phyloP scores from a whole-genome alignment of 2,888 invertebrate species.

The Sesia apiformis region DNA sequence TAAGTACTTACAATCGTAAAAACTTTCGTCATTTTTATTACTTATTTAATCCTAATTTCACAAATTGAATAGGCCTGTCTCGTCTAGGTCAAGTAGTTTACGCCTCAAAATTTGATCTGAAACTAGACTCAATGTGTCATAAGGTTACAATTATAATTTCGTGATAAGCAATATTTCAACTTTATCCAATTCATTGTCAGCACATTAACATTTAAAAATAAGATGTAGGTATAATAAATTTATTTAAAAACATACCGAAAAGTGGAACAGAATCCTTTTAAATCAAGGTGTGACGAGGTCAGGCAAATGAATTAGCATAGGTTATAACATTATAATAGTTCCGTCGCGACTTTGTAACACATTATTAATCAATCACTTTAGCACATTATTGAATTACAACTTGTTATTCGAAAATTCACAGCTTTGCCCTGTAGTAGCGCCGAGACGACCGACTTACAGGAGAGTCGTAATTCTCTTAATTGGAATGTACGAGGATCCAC shows the following conservation, averaged over 20 bases:
- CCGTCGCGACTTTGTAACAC: constrained; percentile 22
- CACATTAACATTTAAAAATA: constrained; percentile 59
- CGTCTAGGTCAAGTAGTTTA: background rate
- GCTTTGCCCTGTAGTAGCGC: background rate
- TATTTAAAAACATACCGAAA: constrained; percentile 53
- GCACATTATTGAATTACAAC: constrained; percentile 12
- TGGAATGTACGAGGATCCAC: constrained; percentile 40
- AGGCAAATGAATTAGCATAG: constrained; percentile 49
- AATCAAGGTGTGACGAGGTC: constrained; percentile 60
- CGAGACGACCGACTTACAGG: constrained; percentile 50
- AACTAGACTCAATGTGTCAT: constrained; percentile 51
- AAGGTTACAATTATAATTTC: constrained; percentile 6
- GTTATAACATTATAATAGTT: constrained; percentile 38
- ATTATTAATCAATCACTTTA: constrained; percentile 27
- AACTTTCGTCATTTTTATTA: background rate
- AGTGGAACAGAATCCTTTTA: constrained; percentile 52
- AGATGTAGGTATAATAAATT: constrained; percentile 42
- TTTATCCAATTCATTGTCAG: constrained; percentile 51
- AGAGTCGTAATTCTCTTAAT: constrained; percentile 46
- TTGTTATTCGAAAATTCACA: constrained; percentile 1
- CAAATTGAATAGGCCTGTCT: too few species aligned
- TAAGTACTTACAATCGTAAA: background rate
- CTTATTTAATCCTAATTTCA: background rate
- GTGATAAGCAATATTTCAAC: constrained; percentile 35
- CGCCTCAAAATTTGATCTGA: constrained; percentile 31